Percentiles rank a stretch among this genome's conserved stretches.
Evolutionary conservation across 2,113 vertebrate species (phyloP).

Genomic region (Gallinago media): DNA sequence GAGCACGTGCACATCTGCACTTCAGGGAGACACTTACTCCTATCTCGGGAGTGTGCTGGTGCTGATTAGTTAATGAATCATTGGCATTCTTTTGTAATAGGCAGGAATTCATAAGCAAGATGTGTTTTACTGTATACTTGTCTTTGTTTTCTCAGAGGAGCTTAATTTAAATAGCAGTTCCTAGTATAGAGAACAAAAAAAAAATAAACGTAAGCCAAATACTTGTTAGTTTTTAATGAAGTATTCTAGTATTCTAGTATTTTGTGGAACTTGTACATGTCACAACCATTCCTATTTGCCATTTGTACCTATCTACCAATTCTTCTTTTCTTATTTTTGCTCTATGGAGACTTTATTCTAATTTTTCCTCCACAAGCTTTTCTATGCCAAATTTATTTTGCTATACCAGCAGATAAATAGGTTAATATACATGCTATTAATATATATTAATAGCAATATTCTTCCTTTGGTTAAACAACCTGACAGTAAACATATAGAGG

Average conservation of each 20-base stretch:
- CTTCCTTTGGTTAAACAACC: not conserved
- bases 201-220: not conserved
- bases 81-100: not conserved
- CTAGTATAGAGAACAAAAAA: not conserved
- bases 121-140: not conserved
- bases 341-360: not conserved
- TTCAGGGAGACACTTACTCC: not conserved
- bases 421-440: no score
- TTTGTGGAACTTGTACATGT: not conserved
- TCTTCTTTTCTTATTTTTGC: not conserved
- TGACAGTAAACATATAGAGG: not conserved
- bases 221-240: not conserved
- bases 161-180: not conserved
- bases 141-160: not conserved
- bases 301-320: not conserved
- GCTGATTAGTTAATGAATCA: not conserved
- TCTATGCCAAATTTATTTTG: not conserved
- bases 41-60: not conserved
- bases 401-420: not conserved
- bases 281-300: not conserved
- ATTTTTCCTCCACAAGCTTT: not conserved
- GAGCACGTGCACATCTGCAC: not conserved
- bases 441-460: not conserved
- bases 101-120: not conserved
- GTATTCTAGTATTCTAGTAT: not conserved